phyloP scores from a whole-genome alignment of 1,140 invertebrate species.

The Gryllus bimaculatus region DNA sequence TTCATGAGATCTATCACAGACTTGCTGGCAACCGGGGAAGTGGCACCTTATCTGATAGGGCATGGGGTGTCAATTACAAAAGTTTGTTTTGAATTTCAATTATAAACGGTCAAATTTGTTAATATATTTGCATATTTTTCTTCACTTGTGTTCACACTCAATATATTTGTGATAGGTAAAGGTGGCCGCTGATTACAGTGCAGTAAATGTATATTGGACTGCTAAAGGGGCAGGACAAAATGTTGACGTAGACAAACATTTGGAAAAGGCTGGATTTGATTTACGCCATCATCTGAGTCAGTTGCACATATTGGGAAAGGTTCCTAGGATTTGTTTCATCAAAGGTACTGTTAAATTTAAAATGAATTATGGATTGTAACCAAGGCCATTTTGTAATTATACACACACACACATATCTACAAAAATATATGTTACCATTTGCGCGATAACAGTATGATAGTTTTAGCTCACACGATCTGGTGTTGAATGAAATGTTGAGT shows the following conservation, averaged over 20 bases:
- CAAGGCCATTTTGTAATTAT: no score
- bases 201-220: slow-evolving; percentile 59
- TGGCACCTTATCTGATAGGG: slow-evolving; percentile 46
- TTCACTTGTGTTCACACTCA: background rate
- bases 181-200: slow-evolving; percentile 50
- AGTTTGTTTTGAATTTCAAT: slow-evolving; percentile 29
- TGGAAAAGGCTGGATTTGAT: slow-evolving; percentile 41
- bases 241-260: slow-evolving; percentile 40
- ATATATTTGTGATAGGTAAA: slow-evolving; percentile 39
- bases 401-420: no score
- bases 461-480: no score
- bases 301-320: slow-evolving; percentile 54
- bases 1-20: slow-evolving; percentile 71
- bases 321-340: slow-evolving; percentile 61
- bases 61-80: slow-evolving; percentile 55
- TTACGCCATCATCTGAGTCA: slow-evolving; percentile 58
- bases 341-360: slow-evolving; percentile 36
- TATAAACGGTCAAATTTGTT: slow-evolving; percentile 17
- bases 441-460: no score
- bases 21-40: slow-evolving; percentile 55
- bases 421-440: no score
- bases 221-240: slow-evolving; percentile 36
- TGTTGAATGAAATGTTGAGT: no score
- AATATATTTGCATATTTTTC: slow-evolving; percentile 18
- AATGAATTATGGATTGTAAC: no score